phyloP scores from a whole-genome alignment of 2,113 vertebrate genomes.

The Myanophis thanlyinensis region DNA sequence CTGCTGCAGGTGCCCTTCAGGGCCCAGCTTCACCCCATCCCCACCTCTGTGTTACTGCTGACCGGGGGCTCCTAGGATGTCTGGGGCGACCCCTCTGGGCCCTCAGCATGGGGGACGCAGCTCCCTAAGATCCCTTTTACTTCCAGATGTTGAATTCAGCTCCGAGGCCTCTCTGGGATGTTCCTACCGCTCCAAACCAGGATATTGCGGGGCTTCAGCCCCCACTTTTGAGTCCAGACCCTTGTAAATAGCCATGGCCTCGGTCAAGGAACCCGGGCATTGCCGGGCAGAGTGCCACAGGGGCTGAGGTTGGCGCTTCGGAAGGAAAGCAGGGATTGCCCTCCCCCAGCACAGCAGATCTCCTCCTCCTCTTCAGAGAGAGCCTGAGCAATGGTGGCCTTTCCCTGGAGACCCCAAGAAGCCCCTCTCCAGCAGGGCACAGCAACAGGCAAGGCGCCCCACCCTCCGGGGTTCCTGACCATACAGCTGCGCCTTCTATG shows the following conservation, averaged over 20 bases:
- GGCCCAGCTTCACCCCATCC: background rate
- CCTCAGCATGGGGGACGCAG: background rate
- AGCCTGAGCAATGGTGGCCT: background rate
- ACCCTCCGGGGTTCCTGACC: background rate
- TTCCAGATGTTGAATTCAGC: background rate
- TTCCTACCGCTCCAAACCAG: background rate
- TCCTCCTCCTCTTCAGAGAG: background rate
- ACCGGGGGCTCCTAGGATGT: background rate
- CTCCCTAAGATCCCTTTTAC: background rate
- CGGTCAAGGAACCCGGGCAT: background rate
- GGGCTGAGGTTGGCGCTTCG: background rate
- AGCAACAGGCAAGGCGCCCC: background rate
- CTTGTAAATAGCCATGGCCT: background rate
- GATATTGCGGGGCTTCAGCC: background rate
- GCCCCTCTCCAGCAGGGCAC: background rate
- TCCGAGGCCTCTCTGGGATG: background rate
- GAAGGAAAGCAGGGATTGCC: background rate
- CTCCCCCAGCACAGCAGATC: background rate
- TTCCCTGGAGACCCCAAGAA: background rate
- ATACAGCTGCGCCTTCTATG: background rate
- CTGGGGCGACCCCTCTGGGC: fast-evolving
- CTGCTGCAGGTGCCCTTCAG: background rate
- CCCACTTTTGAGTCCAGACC: background rate
- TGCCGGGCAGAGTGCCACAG: background rate
- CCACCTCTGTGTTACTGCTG: background rate